These are phyloP conservation scores for Sycophaga agraensis DNA, from an alignment of 1,140 invertebrate genomes.

Conservation along the genomic window DNA sequence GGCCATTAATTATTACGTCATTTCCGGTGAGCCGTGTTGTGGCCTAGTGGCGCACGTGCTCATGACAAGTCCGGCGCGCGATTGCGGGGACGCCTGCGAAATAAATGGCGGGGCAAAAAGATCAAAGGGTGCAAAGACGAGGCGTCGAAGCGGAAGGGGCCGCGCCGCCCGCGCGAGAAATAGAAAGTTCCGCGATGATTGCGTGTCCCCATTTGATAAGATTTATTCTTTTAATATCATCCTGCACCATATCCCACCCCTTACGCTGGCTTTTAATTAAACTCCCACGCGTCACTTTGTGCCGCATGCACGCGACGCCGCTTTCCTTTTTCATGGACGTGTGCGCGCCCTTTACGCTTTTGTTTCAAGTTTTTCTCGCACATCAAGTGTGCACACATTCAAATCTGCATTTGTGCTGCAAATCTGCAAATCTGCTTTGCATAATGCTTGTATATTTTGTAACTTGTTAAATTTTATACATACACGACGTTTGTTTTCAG, in stretches of 20 bases:
- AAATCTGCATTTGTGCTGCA: too few relatives aligned
- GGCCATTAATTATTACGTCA: conserved; percentile 58
- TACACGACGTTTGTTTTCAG: too few relatives aligned
- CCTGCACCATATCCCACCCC: not conserved
- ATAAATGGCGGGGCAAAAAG: conserved; percentile 10
- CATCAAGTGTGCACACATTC: too few relatives aligned
- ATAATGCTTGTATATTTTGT: too few relatives aligned
- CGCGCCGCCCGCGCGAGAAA: too few relatives aligned
- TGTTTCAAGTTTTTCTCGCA: not conserved
- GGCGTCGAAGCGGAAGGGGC: not conserved
- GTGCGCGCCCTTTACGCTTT: not conserved
- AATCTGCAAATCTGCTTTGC: too few relatives aligned
- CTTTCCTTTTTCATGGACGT: not conserved
- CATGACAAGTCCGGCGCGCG: conserved; percentile 25
- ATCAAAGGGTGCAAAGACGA: conserved; percentile 8
- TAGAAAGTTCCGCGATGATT: conserved; percentile 31
- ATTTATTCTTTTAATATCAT: conserved; percentile 40
- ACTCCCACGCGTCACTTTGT: conserved; percentile 4
- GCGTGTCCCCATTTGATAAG: conserved; percentile 28
- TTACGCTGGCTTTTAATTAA: conserved; percentile 26
- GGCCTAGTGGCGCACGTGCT: conserved; percentile 47
- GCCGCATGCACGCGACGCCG: too few relatives aligned
- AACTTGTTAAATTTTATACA: too few relatives aligned
- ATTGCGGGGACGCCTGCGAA: not conserved
- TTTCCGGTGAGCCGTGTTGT: conserved; percentile 50